Base-by-base conservation (phyloP, 2,113 vertebrate species). In the Oceanites oceanicus region DNA sequence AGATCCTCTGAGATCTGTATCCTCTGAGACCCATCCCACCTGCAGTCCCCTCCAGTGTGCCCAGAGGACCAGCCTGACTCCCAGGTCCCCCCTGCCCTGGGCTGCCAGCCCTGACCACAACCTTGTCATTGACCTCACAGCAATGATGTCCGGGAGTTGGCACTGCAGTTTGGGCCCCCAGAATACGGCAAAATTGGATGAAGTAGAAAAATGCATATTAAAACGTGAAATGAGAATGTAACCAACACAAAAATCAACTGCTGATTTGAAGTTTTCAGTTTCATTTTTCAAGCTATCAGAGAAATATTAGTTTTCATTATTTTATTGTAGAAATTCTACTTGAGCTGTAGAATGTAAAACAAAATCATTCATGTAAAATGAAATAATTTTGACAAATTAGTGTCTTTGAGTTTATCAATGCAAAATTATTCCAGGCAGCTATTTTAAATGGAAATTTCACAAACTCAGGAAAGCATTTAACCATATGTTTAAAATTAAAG, bases 361-460 rank as follows among this genome's bases (percentile, higher is more conserved):
- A 83, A 92, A 88, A 86, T 92, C 3, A 75, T 93, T 90, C 38
- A 80, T 56, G 13, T 49, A 86, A 93, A 92, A 88, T 70, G 34
- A 94, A 95, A 90, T 85, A 82, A 85, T 93, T 92, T 82, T 92
- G 63, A 79, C 73, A 94, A 92, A 92, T 95, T 84, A 61, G 68
- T 75, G 45, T 84, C 68, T 94, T 70, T 82, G 73, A 88, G 30
- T 62, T 94, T 94, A 94, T 91, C 67, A 79, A 79, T 78, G 80
- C 77, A 94, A 91, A 96, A 92, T 91, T 82, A 89, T 92, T 87
- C 84, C 74, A 84, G 52, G 58, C 81, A 92, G 58, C 45, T 91
- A 68, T 78, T 97, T 91, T 79, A 92, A 92, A 94, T 76, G 86
- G 91, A 90, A 94, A 91, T 91, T 49, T 88, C 79, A 91, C 80